phyloP scores from a whole-genome alignment of 2,888 invertebrate species.

The Oscheius onirici region DNA sequence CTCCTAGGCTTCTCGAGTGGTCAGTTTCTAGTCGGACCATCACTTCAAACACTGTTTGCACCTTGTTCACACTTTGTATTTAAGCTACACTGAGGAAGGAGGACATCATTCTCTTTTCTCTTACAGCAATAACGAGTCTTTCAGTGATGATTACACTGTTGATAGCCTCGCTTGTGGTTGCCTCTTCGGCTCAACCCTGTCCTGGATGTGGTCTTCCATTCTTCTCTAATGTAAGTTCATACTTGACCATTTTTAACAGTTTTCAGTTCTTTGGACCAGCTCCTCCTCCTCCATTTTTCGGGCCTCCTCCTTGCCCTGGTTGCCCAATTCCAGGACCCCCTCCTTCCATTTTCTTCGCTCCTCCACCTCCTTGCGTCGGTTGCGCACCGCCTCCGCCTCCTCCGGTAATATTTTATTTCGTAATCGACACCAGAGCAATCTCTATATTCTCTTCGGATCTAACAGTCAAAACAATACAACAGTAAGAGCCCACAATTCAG shows the following conservation, averaged over 20 bases:
- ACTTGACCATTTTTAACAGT: neutral
- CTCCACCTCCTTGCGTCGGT: conserved; percentile 26
- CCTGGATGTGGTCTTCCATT: conserved; percentile 22
- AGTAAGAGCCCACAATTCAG: neutral
- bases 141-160: conserved; percentile 7
- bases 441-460: neutral
- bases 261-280: too few species aligned
- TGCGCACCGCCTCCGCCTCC: conserved; percentile 21
- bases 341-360: conserved; percentile 14
- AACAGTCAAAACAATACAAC: too few species aligned
- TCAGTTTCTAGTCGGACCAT: conserved; percentile 32
- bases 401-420: neutral
- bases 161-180: conserved; percentile 3
- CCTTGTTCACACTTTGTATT: conserved; percentile 27
- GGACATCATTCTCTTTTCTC: neutral
- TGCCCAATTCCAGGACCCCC: neutral
- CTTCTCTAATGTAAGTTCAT: conserved; percentile 12
- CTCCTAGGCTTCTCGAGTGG: conserved; percentile 10
- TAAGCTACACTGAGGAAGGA: neutral
- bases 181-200: conserved; percentile 17
- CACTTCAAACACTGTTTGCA: conserved; percentile 31
- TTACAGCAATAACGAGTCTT: neutral
- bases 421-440: too few species aligned
- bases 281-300: neutral
- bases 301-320: neutral